Evolutionary conservation across 2,888 invertebrate species (phyloP).

Genomic region (Plebejus anna): DNA sequence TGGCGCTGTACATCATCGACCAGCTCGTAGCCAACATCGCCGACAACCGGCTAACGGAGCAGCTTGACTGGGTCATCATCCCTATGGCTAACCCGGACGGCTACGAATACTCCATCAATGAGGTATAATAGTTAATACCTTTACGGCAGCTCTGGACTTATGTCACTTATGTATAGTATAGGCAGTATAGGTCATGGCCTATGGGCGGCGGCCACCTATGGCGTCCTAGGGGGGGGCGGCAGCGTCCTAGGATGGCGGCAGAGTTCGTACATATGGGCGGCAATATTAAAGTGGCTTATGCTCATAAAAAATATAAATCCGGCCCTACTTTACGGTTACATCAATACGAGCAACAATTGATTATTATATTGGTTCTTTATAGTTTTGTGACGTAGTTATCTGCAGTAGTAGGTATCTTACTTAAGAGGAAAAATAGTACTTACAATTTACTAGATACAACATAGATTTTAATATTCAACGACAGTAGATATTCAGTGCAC

Average conservation of each 20-base stretch:
- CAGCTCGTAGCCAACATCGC: conserved; percentile 80
- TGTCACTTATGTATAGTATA: too few relatives aligned
- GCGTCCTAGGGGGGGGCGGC: too few relatives aligned
- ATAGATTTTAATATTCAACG: neutral
- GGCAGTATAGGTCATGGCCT: too few relatives aligned
- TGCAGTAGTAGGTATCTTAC: neutral
- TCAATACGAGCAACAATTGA: too few relatives aligned
- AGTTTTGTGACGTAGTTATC: neutral
- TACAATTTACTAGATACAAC: neutral
- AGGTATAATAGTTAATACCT: conserved; percentile 49
- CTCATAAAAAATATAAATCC: too few relatives aligned
- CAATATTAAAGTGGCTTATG: too few relatives aligned
- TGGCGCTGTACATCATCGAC: conserved; percentile 83
- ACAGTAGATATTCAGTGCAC: neutral
- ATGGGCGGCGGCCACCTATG: too few relatives aligned
- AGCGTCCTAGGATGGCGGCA: too few relatives aligned
- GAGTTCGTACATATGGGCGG: too few relatives aligned
- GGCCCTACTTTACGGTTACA: too few relatives aligned
- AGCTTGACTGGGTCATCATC: conserved; percentile 83
- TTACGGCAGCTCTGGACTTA: too few relatives aligned
- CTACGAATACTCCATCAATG: conserved; percentile 82
- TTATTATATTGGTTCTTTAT: neutral
- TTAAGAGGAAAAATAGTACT: neutral
- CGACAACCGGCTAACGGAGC: conserved; percentile 70
- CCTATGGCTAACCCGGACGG: conserved; percentile 87